Conservation (phyloP, 2,113 vertebrate genomes). For the Damaliscus lunatus region DNA sequence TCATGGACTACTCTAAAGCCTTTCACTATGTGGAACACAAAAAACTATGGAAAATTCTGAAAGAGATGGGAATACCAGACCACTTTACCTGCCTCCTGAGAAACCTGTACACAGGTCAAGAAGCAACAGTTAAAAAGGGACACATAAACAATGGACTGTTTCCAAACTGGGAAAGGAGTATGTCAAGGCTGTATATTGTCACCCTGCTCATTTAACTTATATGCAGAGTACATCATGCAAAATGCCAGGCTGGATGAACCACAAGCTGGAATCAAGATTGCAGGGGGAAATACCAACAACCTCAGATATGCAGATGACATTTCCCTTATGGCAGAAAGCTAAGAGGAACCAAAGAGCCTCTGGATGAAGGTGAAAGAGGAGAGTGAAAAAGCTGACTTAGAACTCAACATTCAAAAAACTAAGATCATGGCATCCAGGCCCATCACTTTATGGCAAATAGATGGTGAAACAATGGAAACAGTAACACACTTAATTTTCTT, state of each 20-base stretch:
- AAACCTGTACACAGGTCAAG: neutral
- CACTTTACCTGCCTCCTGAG: neutral
- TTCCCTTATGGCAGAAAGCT: neutral
- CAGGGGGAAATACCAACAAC: neutral
- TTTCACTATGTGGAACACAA: neutral
- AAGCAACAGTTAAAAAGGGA: neutral
- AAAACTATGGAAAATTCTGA: neutral
- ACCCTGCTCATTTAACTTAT: neutral
- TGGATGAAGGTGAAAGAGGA: neutral
- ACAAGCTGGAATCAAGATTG: neutral
- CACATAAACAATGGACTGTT: neutral
- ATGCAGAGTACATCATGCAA: neutral
- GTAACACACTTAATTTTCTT: neutral
- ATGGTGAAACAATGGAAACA: neutral
- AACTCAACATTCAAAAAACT: neutral
- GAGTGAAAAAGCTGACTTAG: neutral
- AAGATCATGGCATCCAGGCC: neutral
- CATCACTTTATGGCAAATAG: neutral
- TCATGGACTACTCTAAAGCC: neutral
- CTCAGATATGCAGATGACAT: neutral
- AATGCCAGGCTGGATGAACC: neutral
- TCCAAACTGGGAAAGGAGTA: neutral
- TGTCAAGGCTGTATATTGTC: neutral
- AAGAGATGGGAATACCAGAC: neutral
- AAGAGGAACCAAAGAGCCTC: neutral